Evolutionary conservation across 1,140 invertebrate species (phyloP), one percentile per base, ranked within the genome.

Genomic region (Portunus trituberculatus): DNA sequence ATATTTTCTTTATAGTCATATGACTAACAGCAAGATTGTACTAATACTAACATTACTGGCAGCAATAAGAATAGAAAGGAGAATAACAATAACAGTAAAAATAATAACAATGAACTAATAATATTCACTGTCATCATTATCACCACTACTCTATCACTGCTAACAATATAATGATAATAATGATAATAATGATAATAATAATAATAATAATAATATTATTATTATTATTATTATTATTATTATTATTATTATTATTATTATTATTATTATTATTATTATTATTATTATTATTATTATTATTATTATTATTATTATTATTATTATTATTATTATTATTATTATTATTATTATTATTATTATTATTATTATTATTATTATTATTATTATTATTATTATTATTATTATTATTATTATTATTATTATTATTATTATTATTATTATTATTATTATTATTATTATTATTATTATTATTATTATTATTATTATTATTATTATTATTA

Each of bases 201-300:
- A 31, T 89, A 3, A 31, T 32, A 89, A 10, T 20, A 89, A 31
- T 16, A 89, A 31, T 32, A 89, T 29, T 45, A 89, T 10, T 89
- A 89, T 89, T 29, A 89, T 89, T 29, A 89, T 45, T 29, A 45
- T 89, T 29, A 89, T 89, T 29, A 45, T 89, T 10, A 89, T 89
- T 29, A 89, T 89, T 29, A 89, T 89, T 29, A 89, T 89, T 29
- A 89, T 29, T 89, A 89, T 10, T 32, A 89, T 29, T 89, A 89
- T 29, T 45, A 45, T 89, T 32, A 89, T 29, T 89, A 89, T 10
- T 89, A 89, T 10, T 45, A 89, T 29, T 89, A 89, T 2, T 39
- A 89, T 7, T 39, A 46, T 29, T 32, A 7, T 29, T 89, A 46
- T 29, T 89, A 89, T 29, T n/a, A 89, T 29, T 32, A 89, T 29